phyloP scores from a whole-genome alignment of 2,888 invertebrate species.

The Cancer borealis region DNA sequence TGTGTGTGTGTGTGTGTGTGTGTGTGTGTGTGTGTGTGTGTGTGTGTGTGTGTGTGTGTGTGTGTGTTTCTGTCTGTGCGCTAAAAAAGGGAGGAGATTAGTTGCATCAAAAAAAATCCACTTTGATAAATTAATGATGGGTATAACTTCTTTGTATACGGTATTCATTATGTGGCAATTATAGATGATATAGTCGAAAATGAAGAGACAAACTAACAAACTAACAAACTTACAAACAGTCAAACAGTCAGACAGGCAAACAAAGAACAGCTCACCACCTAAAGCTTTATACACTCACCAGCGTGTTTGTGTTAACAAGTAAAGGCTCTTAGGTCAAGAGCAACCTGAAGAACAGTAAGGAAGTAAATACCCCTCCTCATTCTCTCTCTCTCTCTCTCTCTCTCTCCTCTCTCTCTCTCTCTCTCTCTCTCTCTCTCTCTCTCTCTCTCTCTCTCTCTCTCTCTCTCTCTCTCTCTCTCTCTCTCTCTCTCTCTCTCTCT shows the following conservation, averaged over 20 bases:
- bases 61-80: background rate
- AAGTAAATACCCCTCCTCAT: background rate
- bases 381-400: background rate
- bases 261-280: background rate
- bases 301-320: background rate
- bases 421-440: background rate
- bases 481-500: conserved; percentile 24
- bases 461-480: conserved; percentile 10
- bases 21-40: conserved; percentile 6
- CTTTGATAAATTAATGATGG: background rate
- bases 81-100: background rate
- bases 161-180: background rate
- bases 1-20: background rate
- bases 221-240: too few relatives aligned
- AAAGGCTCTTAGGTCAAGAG: background rate
- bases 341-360: background rate
- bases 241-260: background rate
- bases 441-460: background rate
- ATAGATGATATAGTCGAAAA: background rate
- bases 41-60: background rate
- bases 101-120: background rate
- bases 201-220: background rate
- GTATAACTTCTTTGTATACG: too few relatives aligned
- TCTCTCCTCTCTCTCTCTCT: too few relatives aligned
- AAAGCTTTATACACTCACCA: background rate